Base-by-base conservation (phyloP, 2,113 vertebrate genomes). In the Nothoprocta perdicaria region DNA sequence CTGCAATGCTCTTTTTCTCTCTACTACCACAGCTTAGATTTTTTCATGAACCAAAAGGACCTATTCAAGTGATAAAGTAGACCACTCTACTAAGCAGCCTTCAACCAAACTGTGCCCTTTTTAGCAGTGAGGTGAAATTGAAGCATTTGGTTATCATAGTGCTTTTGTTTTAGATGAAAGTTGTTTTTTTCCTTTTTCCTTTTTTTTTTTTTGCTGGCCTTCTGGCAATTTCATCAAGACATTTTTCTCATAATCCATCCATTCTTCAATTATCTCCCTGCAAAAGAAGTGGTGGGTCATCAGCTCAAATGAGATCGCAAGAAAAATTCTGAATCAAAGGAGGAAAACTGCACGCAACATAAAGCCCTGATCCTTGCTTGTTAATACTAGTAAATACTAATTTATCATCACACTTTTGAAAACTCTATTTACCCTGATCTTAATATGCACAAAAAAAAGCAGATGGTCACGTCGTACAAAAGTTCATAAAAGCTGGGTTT, bases 11-110 rank as follows among this genome's bases (percentile, higher is more conserved):
- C 33, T 74, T 86, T 84, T 74, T 66, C 43, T 77, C 57, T 71
- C 68, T 52, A 10, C 61, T 89, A 12, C 22, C n/a, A 17, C 52
- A 75, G 16, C 78, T 88, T 38, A 91, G 65, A 66, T 72, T 65
- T 74, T 91, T 91, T 95, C 61, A n/a, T 27, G 6, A 91, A 85
- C 41, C 38, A 80, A 83, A 81, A 31, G 73, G 87, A 22, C 6
- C 43, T 84, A 65, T 22, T 76, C 73, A 92, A 95, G 88, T 92
- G 90, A 93, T 85, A 93, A 93, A 93, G 87, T 85, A 92, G 75
- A 93, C 50, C 41, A 3, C 61, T 91, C 83, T 88, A 82, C 77
- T 84, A 18, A 1, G 4, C 60, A 69, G 80, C 40, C 40, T 38
- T 14, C 53, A 65, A 87, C 84, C 92, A 94, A 58, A 78, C 31